Base-by-base conservation (phyloP, 1,140 invertebrate species). In the Mesaphorura yosii region DNA sequence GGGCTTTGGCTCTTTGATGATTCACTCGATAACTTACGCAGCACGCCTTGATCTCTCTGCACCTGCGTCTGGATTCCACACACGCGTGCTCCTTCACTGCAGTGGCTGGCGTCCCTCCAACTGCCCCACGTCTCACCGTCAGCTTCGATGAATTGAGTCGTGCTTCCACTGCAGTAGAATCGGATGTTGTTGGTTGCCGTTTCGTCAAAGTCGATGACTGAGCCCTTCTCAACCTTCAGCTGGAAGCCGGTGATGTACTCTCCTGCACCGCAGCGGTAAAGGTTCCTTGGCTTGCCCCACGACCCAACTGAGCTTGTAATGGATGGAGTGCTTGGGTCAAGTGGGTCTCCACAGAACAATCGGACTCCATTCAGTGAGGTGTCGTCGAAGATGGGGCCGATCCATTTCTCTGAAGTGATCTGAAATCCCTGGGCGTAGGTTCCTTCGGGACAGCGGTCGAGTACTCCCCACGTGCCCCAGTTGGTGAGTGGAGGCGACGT, bases 241-340 rank as follows among this genome's bases (percentile, higher is more conserved):
- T 25, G 42, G 20, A 59, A 59, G n/a, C 57, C 57, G 27, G 45
- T 34, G 15, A 51, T 48, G 38, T 51, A 59, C n/a, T n/a, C n/a
- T 1, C 28, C n/a, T 0, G 40, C 48, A 31, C 53, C 48, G 28
- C 57, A 59, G 6, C 27, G 15, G 28, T 39, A 52, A 19, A 31
- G 38, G 19, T 42, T 29, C 7, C 44, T 40, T 44, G 45, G 55
- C 3, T 52, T 29, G 22, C 57, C 57, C 48, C 48, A 59, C 14
- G 42, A 26, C 15, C 53, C 53, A 0, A 48, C 53, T 1, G n/a
- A 27, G 19, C 38, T 44, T 41, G 53, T 49, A 12, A 55, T 42
- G 20, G 46, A 17, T 12, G 6, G 15, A n/a, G n/a, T n/a, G n/a
- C n/a, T n/a, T 27, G 14, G 22, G 23, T 46, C 44, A 27, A 22